Conservation (phyloP, 2,113 vertebrate genomes). For the Tapirus terrestris region DNA sequence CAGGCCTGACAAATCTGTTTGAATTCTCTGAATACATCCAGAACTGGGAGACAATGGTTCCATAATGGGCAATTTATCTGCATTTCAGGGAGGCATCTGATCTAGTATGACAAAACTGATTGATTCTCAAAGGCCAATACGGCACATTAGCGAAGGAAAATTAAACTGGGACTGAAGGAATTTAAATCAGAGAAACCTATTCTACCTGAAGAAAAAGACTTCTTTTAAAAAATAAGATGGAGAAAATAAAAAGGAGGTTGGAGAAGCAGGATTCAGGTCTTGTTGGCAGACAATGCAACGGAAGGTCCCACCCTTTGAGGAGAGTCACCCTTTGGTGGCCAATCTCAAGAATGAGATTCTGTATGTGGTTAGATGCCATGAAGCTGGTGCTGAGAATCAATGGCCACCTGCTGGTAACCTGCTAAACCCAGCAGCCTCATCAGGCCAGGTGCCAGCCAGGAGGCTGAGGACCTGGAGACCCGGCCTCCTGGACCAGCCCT, state of each 20-base stretch:
- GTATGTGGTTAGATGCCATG: neutral
- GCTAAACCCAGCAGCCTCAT: neutral
- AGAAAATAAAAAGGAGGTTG: neutral
- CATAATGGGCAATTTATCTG: constrained; percentile 18
- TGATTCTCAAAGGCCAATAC: constrained; percentile 52
- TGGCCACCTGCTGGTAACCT: neutral
- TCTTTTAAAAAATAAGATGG: neutral
- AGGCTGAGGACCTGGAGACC: neutral
- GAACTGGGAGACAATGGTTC: constrained; percentile 42
- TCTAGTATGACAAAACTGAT: constrained; percentile 60
- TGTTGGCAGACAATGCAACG: rapidly evolving
- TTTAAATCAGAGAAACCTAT: constrained; percentile 58
- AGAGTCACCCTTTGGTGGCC: neutral
- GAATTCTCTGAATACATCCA: constrained; percentile 28
- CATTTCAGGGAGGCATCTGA: constrained; percentile 40
- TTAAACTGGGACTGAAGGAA: neutral
- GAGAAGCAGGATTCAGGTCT: neutral
- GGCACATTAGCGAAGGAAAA: constrained; percentile 33
- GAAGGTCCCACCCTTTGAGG: neutral
- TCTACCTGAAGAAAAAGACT: neutral
- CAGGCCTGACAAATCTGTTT: constrained; percentile 45
- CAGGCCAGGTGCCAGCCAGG: neutral
- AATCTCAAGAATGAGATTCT: neutral
- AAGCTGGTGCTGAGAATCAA: no score
- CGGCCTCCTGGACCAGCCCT: neutral